Percentiles rank a stretch among this genome's conserved stretches.
Evolutionary conservation across 1,140 invertebrate species (phyloP).

Genomic region (Sesamia nonagrioides): DNA sequence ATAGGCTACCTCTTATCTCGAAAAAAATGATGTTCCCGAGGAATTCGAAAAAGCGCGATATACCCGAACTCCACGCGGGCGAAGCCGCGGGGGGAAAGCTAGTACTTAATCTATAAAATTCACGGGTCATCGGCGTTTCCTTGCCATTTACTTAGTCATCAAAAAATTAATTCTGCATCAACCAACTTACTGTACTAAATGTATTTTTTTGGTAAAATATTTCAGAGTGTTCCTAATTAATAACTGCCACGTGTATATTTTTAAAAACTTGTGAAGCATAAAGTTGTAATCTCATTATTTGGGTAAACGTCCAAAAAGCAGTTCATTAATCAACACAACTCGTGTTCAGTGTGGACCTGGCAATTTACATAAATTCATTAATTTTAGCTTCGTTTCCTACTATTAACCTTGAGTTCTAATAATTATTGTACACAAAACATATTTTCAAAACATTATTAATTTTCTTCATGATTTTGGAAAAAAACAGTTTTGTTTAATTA

Average conservation of each 20-base stretch:
- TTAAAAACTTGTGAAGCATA: conserved; percentile 7
- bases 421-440: conserved; percentile 20
- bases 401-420: conserved; percentile 47
- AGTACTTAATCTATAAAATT: too few species aligned
- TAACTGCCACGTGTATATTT: conserved; percentile 14
- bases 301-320: conserved; percentile 73
- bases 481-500: neutral
- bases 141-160: neutral
- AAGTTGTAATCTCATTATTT: conserved; percentile 70
- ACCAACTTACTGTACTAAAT: neutral
- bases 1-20: too few species aligned
- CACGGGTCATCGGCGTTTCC: neutral
- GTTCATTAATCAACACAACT: conserved; percentile 78
- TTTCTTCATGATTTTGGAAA: conserved; percentile 9
- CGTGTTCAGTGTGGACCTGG: conserved; percentile 68
- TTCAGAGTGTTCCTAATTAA: neutral
- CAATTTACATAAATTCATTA: conserved; percentile 83
- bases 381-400: conserved; percentile 62
- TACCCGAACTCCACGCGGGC: too few species aligned
- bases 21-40: too few species aligned
- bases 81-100: too few species aligned
- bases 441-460: conserved; percentile 22
- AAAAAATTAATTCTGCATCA: neutral
- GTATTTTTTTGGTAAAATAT: neutral
- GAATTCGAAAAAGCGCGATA: too few species aligned